These are phyloP conservation scores for Caenorhabditis latens DNA, from an alignment of 1,140 invertebrate genomes.

Conservation along the genomic window DNA sequence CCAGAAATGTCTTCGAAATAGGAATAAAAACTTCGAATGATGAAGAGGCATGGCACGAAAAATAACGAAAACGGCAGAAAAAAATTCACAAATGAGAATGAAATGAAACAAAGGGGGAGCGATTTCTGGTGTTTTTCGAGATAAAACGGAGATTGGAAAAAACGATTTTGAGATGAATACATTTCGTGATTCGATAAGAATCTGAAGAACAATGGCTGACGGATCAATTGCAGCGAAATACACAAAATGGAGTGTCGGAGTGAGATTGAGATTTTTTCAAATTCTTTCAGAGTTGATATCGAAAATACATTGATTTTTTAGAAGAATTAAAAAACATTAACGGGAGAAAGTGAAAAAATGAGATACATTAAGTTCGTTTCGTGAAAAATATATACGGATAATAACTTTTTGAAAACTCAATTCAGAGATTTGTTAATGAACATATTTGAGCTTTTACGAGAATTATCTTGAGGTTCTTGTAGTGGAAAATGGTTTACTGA, in stretches of 20 bases:
- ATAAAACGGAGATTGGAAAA: not conserved
- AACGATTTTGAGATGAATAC: not conserved
- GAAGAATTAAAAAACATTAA: too few relatives aligned
- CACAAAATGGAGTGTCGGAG: not conserved
- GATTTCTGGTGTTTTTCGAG: not conserved
- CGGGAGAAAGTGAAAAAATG: too few relatives aligned
- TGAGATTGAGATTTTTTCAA: not conserved
- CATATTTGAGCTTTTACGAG: not conserved
- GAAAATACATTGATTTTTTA: too few relatives aligned
- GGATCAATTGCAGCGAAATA: not conserved
- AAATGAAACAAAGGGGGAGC: not conserved
- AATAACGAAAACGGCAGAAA: too few relatives aligned
- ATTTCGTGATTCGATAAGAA: conserved; percentile 13
- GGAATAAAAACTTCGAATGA: not conserved
- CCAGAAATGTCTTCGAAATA: not conserved
- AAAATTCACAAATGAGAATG: not conserved
- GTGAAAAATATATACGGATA: too few relatives aligned
- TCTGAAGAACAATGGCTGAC: too few relatives aligned
- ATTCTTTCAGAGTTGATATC: too few relatives aligned
- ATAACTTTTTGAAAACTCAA: not conserved
- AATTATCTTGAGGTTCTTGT: not conserved
- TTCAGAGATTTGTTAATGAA: not conserved
- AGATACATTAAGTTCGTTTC: too few relatives aligned
- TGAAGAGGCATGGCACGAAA: too few relatives aligned
- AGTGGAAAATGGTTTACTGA: not conserved